Evolutionary conservation across 2,113 vertebrate genomes (phyloP).

Genomic region (Procavia capensis): DNA sequence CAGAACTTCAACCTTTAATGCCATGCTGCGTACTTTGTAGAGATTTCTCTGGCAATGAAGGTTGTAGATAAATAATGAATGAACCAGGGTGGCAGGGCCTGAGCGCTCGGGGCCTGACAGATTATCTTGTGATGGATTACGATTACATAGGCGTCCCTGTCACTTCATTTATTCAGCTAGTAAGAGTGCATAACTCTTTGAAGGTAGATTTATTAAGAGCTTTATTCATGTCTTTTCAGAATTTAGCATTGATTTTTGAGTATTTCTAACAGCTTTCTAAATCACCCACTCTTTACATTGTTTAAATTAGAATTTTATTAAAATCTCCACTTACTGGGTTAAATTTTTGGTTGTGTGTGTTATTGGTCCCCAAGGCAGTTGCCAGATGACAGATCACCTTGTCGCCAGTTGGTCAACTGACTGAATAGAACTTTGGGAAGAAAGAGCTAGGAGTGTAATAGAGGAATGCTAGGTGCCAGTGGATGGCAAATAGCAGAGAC

Average conservation of each 20-base stretch:
- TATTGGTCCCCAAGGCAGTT: slow-evolving; percentile 83
- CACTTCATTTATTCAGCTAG: slow-evolving; percentile 88
- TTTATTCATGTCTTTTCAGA: slow-evolving; percentile 80
- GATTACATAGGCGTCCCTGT: slow-evolving; percentile 87
- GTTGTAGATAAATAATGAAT: slow-evolving; percentile 87
- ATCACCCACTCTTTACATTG: slow-evolving; percentile 75
- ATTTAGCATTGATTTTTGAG: slow-evolving; percentile 85
- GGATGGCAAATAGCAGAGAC: background rate
- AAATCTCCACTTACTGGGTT: background rate
- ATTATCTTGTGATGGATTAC: slow-evolving; percentile 87
- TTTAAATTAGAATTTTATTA: slow-evolving; percentile 71
- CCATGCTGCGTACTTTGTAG: slow-evolving; percentile 69
- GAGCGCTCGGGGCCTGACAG: slow-evolving; percentile 85
- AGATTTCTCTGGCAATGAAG: slow-evolving; percentile 81
- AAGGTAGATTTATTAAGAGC: slow-evolving; percentile 85
- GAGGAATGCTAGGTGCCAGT: background rate
- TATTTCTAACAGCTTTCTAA: slow-evolving; percentile 85
- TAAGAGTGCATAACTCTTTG: slow-evolving; percentile 82
- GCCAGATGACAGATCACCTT: slow-evolving; percentile 85
- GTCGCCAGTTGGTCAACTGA: slow-evolving; percentile 85
- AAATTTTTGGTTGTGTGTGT: slow-evolving; percentile 49
- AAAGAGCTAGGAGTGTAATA: background rate
- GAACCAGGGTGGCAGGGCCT: slow-evolving; percentile 81
- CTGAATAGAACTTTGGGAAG: slow-evolving; percentile 73
- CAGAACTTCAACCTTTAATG: slow-evolving; percentile 63